Conservation (phyloP, 2,797 vertebrate genomes). For the Cheirogaleus major region DNA sequence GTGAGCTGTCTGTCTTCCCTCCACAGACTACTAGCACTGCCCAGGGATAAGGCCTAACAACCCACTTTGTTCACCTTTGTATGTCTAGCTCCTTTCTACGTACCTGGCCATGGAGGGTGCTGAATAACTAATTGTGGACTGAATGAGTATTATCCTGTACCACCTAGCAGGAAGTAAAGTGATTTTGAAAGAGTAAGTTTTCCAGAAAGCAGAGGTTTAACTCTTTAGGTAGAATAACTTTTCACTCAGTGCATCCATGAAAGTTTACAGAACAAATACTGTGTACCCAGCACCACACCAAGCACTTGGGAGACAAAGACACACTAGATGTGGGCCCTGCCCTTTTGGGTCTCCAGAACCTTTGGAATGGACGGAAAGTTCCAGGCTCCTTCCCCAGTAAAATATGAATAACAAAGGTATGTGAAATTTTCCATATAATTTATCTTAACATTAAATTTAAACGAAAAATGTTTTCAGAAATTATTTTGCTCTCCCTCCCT, state of each 20-base stretch:
- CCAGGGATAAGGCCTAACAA: too few relatives aligned
- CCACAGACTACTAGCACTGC: neutral
- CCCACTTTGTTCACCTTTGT: neutral
- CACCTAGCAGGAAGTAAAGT: neutral
- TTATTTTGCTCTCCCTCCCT: neutral
- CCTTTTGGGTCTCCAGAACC: neutral
- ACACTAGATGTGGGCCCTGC: neutral
- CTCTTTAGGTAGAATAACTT: neutral
- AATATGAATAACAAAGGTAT: neutral
- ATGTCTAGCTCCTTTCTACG: neutral
- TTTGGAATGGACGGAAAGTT: neutral
- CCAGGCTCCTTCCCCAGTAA: neutral
- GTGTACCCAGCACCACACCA: neutral
- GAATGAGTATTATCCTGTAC: neutral
- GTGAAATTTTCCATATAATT: neutral
- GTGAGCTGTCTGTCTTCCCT: neutral
- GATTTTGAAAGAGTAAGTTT: neutral
- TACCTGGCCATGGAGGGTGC: fast-evolving
- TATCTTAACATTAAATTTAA: slow-evolving; percentile 19
- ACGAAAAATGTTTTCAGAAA: slow-evolving; percentile 6
- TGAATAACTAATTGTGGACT: neutral
- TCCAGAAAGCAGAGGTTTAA: neutral
- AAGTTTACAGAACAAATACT: neutral
- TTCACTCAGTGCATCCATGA: neutral
- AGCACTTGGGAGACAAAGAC: neutral